Conservation (phyloP, 2,888 invertebrate genomes). For the Gasteruption jaculator region DNA sequence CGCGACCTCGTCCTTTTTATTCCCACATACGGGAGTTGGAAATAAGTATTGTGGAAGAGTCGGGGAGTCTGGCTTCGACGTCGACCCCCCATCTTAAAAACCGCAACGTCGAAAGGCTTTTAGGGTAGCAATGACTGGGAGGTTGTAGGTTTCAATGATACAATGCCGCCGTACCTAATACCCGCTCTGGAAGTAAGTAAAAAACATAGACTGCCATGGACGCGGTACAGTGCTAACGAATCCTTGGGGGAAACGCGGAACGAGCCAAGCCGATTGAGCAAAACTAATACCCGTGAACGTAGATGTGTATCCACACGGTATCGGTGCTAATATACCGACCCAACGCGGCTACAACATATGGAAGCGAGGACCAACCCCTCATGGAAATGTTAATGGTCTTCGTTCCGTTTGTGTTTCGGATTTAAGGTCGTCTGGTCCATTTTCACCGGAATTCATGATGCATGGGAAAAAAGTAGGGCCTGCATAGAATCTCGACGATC, state of each 20-base stretch:
- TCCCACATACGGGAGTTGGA: neutral
- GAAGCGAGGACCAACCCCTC: constrained; percentile 25
- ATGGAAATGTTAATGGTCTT: constrained; percentile 39
- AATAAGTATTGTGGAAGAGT: neutral
- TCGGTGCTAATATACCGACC: too few relatives aligned
- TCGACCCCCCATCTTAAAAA: constrained; percentile 29
- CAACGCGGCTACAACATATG: neutral
- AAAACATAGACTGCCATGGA: neutral
- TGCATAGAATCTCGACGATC: too few relatives aligned
- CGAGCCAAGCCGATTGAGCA: constrained; percentile 13
- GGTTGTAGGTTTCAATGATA: constrained; percentile 37
- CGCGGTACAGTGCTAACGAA: constrained; percentile 40
- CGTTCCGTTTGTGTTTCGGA: constrained; percentile 36
- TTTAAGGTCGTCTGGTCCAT: constrained; percentile 20
- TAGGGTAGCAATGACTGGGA: constrained; percentile 30
- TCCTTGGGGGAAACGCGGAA: constrained; percentile 32
- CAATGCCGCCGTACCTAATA: constrained; percentile 27
- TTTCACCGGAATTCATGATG: neutral
- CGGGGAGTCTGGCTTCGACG: constrained; percentile 17
- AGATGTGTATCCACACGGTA: too few relatives aligned
- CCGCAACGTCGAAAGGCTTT: constrained; percentile 41
- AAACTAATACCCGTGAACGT: too few relatives aligned
- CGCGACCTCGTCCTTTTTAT: too few relatives aligned
- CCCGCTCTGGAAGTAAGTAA: constrained; percentile 6
- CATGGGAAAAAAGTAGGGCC: too few relatives aligned